These are phyloP conservation scores for Fistularia commersonii DNA, from an alignment of 2,797 vertebrate genomes.

Conservation along the genomic window DNA sequence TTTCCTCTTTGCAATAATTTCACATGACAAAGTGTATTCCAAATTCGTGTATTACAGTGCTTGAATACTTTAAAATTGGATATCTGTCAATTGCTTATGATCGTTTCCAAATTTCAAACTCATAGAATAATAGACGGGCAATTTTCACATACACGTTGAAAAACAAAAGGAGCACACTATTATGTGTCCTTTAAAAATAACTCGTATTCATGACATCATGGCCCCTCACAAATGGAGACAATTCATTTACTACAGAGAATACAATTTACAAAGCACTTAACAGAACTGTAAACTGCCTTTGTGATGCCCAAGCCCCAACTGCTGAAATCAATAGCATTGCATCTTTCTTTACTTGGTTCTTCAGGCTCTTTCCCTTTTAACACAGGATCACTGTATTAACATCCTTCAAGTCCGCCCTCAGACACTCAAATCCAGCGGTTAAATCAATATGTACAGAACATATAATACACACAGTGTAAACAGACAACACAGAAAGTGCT, in stretches of 20 bases:
- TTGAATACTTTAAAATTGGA: no score
- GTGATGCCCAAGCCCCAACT: constrained; percentile 57
- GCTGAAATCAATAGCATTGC: constrained; percentile 65
- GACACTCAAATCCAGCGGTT: no score
- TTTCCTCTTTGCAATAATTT: no score
- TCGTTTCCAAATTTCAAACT: constrained; percentile 5
- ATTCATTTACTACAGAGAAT: constrained; percentile 62
- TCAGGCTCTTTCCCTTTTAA: constrained; percentile 49
- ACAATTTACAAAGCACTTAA: constrained; percentile 75
- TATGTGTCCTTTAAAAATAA: constrained; percentile 62
- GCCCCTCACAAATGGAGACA: constrained; percentile 62
- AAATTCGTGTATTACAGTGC: neutral
- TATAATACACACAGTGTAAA: no score
- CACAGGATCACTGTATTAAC: constrained; percentile 45
- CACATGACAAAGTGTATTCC: neutral
- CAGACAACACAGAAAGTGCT: neutral
- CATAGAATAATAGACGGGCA: neutral
- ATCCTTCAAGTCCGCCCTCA: constrained; percentile 8
- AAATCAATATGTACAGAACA: no score
- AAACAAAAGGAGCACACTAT: constrained; percentile 13
- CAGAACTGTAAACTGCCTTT: constrained; percentile 67
- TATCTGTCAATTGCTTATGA: no score
- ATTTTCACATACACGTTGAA: neutral
- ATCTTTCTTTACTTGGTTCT: constrained; percentile 53
- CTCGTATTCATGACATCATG: constrained; percentile 62